Evolutionary conservation across 1,140 invertebrate genomes (phyloP), one percentile per base, ranked within the genome.

Genomic region (Sitophilus oryzae): DNA sequence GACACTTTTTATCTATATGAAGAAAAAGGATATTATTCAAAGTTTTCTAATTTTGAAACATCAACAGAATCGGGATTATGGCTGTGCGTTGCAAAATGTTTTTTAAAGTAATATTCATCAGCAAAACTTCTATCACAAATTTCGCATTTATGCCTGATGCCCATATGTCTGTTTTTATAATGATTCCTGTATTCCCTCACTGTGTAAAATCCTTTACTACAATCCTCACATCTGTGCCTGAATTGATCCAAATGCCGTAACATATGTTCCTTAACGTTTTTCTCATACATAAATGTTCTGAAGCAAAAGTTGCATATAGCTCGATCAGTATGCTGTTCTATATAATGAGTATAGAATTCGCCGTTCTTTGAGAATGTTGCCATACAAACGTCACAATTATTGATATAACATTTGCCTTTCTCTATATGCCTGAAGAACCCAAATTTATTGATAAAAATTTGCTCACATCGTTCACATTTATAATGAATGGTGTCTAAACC

Each of bases 121-220:
- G 79, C 77, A 60, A 83, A 84, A 53, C 72, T 76, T 64, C 82
- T 81, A 1, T 75, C 74, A 62, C 81, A 83, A 18, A 76, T 69
- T 0, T 71, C 65, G 58, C 82, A 84, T 0, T 67, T 73, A 50
- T 79, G 68, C 19, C 69, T 59, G 3, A 71, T 69, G 1, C 69
- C 69, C 69, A 71, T 71, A 35, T 71, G 69, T 42, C 69, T 61
- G 50, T 71, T 71, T 41, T 69, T 71, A 41, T 71, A 71, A 55
- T 71, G 69, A 50, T 70, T 71, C 16, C 69, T 76, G 43, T 70
- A 71, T 40, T 71, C 69, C 22, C 69, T 58, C 6, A 71, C 66
- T 0, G 69, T 71, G 60, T 71, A 71, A 52, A 71, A 71, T 1
- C 69, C 69, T 45, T 71, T 71, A 42, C 66, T 67, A 42, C 69